phyloP scores from a whole-genome alignment of 2,113 vertebrate species.

The Salvator merianae region DNA sequence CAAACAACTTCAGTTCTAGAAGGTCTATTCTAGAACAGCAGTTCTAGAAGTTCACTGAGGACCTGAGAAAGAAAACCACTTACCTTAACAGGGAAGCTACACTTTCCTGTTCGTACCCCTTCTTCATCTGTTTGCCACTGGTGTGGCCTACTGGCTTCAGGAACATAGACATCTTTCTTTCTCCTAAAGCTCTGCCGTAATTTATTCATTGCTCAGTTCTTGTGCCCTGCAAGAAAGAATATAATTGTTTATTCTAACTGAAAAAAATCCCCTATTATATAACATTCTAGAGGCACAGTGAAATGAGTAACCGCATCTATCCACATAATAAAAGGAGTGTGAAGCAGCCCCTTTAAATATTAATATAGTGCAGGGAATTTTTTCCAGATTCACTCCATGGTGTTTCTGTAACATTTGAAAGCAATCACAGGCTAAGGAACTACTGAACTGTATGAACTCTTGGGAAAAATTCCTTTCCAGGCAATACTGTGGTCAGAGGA shows the following conservation, averaged over 20 bases:
- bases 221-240: constrained; percentile 71
- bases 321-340: not conserved
- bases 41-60: not conserved
- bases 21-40: not conserved
- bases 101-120: constrained; percentile 94
- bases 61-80: constrained; percentile 47
- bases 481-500: not conserved
- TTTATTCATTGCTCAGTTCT: constrained; percentile 95
- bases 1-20: not conserved
- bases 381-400: not conserved
- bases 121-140: constrained; percentile 99
- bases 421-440: not conserved
- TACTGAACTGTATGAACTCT: not conserved
- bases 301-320: not conserved
- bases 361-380: not conserved
- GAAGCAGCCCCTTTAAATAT: not conserved
- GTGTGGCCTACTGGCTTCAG: constrained; percentile 97
- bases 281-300: not conserved
- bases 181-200: constrained; percentile 98
- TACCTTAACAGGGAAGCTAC: constrained; percentile 98
- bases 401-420: not conserved
- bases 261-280: not conserved
- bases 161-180: constrained; percentile 98
- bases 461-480: not conserved
- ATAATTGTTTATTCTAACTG: not conserved